Conservation (phyloP, 1,140 invertebrate species). For the Leptoteleia sp. region DNA sequence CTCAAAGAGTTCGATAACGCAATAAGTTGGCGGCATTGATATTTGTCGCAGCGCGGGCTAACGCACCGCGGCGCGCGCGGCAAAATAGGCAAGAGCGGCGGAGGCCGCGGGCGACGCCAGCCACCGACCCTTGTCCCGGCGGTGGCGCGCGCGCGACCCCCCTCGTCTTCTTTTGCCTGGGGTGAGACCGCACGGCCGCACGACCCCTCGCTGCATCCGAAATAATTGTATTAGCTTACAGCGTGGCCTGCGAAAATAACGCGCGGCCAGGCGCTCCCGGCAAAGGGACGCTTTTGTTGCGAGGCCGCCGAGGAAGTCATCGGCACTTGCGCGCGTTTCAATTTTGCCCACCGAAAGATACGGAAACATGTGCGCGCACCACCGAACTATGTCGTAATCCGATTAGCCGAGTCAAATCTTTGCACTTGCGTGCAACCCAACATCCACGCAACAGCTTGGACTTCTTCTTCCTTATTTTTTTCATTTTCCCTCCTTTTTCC, state of each 20-base stretch:
- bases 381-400: slow-evolving; percentile 44
- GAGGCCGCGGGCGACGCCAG: slow-evolving; percentile 36
- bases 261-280: slow-evolving; percentile 50
- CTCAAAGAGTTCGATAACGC: too few species aligned
- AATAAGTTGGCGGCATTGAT: too few species aligned
- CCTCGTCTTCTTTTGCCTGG: slow-evolving; percentile 71
- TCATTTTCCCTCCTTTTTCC: too few species aligned
- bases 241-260: slow-evolving; percentile 73
- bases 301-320: slow-evolving; percentile 57
- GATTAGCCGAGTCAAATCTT: slow-evolving; percentile 53
- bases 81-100: slow-evolving; percentile 67
- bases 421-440: slow-evolving; percentile 11
- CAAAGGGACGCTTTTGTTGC: slow-evolving; percentile 67
- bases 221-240: slow-evolving; percentile 79
- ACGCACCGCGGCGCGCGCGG: slow-evolving; percentile 51
- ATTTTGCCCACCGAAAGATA: slow-evolving; percentile 46
- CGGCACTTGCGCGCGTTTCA: slow-evolving; percentile 64
- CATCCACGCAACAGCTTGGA: slow-evolving; percentile 40
- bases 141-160: slow-evolving; percentile 71
- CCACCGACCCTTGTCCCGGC: too few species aligned
- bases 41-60: too few species aligned
- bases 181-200: slow-evolving; percentile 64
- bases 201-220: slow-evolving; percentile 74
- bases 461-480: too few species aligned
- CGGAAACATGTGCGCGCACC: slow-evolving; percentile 50